Evolutionary conservation across 2,888 invertebrate species (phyloP).

Genomic region (Epiblema foenella): DNA sequence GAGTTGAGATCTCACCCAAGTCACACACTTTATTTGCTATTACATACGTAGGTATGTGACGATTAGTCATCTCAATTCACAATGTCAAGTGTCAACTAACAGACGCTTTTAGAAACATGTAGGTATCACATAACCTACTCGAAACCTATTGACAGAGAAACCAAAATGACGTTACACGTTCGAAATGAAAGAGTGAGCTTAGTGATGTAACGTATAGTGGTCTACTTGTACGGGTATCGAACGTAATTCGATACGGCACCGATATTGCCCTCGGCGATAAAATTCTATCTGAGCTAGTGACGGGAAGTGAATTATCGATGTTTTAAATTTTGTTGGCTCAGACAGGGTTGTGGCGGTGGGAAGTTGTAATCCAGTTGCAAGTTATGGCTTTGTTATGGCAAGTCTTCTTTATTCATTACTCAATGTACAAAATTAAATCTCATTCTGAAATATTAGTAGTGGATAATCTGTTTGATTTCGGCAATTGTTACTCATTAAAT

Average conservation of each 20-base stretch:
- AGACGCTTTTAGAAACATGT: too few relatives aligned
- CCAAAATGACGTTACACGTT: background rate
- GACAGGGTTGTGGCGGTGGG: background rate
- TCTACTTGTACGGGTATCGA: conserved; percentile 19
- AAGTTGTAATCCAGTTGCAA: background rate
- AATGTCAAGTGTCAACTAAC: background rate
- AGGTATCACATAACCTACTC: background rate
- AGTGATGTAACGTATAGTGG: conserved; percentile 12
- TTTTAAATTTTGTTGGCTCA: conserved; percentile 7
- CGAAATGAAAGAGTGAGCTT: background rate
- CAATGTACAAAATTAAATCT: too few relatives aligned
- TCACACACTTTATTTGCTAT: too few relatives aligned
- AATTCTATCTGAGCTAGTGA: conserved; percentile 27
- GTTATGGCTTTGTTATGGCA: too few relatives aligned
- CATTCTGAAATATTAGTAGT: too few relatives aligned
- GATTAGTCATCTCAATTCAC: background rate
- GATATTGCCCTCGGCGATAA: conserved; percentile 33
- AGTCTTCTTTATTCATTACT: too few relatives aligned
- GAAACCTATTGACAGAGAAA: background rate
- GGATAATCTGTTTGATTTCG: too few relatives aligned
- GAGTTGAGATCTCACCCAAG: too few relatives aligned
- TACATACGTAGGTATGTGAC: too few relatives aligned
- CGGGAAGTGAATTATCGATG: conserved; percentile 29
- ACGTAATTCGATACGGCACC: conserved; percentile 25
- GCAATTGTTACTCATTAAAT: too few relatives aligned